A percentile compares a stretch with the other conserved stretches of the same genome.
phyloP scores from a whole-genome alignment of 2,113 vertebrate genomes.

The Smithornis capensis region DNA sequence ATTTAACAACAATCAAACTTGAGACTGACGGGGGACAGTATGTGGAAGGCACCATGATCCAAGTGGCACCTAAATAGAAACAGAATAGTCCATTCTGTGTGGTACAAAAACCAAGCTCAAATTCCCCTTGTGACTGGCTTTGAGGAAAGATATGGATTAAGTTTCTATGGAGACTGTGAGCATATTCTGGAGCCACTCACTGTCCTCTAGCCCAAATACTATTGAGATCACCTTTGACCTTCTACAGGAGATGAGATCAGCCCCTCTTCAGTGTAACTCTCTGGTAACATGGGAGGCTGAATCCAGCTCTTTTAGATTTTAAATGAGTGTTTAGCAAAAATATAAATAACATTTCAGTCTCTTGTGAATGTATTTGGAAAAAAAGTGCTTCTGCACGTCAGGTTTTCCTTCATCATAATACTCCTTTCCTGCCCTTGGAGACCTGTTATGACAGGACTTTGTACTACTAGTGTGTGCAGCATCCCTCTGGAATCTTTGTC shows the following conservation, averaged over 20 bases:
- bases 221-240: neutral
- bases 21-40: neutral
- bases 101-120: neutral
- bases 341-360: neutral
- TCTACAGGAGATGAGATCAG: neutral
- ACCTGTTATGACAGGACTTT: neutral
- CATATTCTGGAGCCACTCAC: neutral
- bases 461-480: neutral
- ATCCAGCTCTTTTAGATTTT: neutral
- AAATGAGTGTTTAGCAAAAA: neutral
- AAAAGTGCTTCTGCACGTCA: neutral
- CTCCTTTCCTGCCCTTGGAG: neutral
- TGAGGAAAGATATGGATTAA: neutral
- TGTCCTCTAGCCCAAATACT: neutral
- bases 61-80: neutral
- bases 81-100: neutral
- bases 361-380: neutral
- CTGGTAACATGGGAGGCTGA: neutral
- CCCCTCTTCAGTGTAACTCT: neutral
- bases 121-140: neutral
- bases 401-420: neutral
- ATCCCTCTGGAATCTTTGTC: neutral
- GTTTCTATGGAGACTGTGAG: neutral
- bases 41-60: neutral
- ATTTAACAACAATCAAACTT: neutral